phyloP scores from a whole-genome alignment of 2,113 vertebrate species.

The Oxyruncus cristatus region DNA sequence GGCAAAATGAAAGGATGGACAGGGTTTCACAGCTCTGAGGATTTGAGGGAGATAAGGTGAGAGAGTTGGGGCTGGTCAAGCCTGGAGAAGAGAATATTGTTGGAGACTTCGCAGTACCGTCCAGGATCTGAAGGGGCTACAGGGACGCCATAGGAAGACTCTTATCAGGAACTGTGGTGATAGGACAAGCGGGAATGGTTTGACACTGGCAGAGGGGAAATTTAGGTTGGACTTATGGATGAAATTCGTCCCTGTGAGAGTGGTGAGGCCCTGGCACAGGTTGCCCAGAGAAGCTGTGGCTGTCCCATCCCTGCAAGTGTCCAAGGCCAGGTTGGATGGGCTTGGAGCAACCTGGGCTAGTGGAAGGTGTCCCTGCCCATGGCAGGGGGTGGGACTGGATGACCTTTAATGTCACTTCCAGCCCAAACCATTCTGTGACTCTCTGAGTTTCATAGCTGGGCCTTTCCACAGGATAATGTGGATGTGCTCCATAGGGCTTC shows the following conservation, averaged over 20 bases:
- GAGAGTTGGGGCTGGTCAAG: background rate
- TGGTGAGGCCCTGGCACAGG: background rate
- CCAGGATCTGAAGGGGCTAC: background rate
- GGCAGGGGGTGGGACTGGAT: background rate
- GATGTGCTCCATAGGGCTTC: background rate
- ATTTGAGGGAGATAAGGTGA: background rate
- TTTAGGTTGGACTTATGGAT: fast-evolving
- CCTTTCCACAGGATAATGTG: background rate
- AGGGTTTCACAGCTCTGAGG: background rate
- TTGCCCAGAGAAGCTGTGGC: background rate
- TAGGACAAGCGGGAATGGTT: background rate
- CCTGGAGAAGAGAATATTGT: background rate
- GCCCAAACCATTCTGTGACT: background rate
- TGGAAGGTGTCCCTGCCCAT: background rate
- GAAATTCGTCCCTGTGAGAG: background rate
- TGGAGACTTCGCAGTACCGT: background rate
- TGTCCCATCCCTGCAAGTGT: background rate
- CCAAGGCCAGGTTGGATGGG: background rate
- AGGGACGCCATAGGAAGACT: background rate
- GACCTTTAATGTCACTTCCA: fast-evolving
- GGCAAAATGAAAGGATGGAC: background rate
- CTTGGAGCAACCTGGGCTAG: background rate
- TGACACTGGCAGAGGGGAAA: background rate
- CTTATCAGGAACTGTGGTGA: background rate
- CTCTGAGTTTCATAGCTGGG: background rate